phyloP scores from a whole-genome alignment of 2,113 vertebrate species.

The Hiodon tergisus region DNA sequence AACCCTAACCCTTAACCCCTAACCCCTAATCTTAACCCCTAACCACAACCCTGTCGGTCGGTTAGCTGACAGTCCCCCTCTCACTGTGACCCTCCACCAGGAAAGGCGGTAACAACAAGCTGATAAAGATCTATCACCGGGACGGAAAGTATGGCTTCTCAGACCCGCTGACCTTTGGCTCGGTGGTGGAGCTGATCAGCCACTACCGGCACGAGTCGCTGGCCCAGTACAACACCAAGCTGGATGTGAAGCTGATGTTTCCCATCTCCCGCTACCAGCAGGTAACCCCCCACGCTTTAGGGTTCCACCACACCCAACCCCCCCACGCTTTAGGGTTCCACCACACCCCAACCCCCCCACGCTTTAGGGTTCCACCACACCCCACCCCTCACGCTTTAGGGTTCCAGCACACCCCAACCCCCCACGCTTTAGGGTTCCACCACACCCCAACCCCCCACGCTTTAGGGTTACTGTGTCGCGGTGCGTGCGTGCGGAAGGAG shows the following conservation, averaged over 20 bases:
- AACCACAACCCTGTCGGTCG: too few relatives aligned
- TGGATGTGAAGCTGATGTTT: constrained; percentile 86
- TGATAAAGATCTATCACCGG: constrained; percentile 92
- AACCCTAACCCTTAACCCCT: too few relatives aligned
- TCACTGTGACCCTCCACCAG: constrained; percentile 46
- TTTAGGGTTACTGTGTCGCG: neutral
- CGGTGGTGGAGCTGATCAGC: constrained; percentile 90
- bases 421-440: neutral
- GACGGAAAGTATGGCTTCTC: constrained; percentile 93
- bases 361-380: neutral
- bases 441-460: too few relatives aligned
- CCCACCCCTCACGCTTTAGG: neutral
- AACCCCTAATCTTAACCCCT: too few relatives aligned
- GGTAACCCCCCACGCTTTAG: constrained; percentile 49
- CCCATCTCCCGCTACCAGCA: constrained; percentile 85
- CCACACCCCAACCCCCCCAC: too few relatives aligned
- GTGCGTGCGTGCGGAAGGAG: constrained; percentile 15
- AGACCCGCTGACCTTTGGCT: constrained; percentile 86
- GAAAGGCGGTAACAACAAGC: constrained; percentile 92
- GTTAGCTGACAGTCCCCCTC: too few relatives aligned
- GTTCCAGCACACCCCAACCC: neutral
- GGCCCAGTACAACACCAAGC: constrained; percentile 90
- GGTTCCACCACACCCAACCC: neutral
- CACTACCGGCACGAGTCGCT: constrained; percentile 89
- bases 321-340: neutral